A percentile compares a stretch with the other conserved stretches of the same genome.
These are phyloP conservation scores for Brachionus sp. DNA, from an alignment of 1,140 invertebrate genomes.

Conservation along the genomic window DNA sequence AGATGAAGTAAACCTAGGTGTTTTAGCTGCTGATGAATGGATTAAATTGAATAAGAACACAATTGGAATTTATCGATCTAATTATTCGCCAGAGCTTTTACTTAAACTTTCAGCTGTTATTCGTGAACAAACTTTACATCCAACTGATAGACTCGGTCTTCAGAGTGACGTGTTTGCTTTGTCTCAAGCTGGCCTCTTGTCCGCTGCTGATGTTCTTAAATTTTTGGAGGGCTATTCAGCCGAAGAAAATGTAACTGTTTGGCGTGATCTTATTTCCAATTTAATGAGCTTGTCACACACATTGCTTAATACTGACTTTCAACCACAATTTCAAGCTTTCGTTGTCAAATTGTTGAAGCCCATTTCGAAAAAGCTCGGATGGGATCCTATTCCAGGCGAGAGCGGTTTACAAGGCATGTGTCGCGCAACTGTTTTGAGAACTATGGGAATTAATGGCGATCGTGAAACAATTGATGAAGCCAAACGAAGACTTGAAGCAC, in stretches of 20 bases:
- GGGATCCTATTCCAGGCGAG: not conserved
- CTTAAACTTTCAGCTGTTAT: not conserved
- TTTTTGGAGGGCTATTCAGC: slow-evolving; percentile 13
- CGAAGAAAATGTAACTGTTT: slow-evolving; percentile 45
- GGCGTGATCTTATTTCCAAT: slow-evolving; percentile 43
- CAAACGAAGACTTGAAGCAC: slow-evolving; percentile 66
- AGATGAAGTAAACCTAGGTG: slow-evolving; percentile 2
- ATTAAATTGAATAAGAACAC: slow-evolving; percentile 40
- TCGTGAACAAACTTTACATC: slow-evolving; percentile 20
- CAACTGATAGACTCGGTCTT: slow-evolving; percentile 34
- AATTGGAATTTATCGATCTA: slow-evolving; percentile 13
- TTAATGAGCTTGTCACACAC: slow-evolving; percentile 7
- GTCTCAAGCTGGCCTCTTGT: not conserved
- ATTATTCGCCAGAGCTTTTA: slow-evolving; percentile 36
- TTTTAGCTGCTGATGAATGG: slow-evolving; percentile 12
- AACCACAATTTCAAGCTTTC: slow-evolving; percentile 33
- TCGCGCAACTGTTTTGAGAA: slow-evolving; percentile 73
- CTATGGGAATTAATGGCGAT: slow-evolving; percentile 76
- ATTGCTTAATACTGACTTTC: slow-evolving; percentile 1
- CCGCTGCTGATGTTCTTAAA: slow-evolving; percentile 9
- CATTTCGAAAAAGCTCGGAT: not conserved
- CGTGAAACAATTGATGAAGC: slow-evolving; percentile 68
- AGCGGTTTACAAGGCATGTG: slow-evolving; percentile 70
- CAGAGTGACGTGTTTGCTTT: slow-evolving; percentile 40
- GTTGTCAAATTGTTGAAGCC: not conserved